These are phyloP conservation scores for Philotrypesis tridentata DNA, from an alignment of 1,140 invertebrate species.

Conservation along the genomic window DNA sequence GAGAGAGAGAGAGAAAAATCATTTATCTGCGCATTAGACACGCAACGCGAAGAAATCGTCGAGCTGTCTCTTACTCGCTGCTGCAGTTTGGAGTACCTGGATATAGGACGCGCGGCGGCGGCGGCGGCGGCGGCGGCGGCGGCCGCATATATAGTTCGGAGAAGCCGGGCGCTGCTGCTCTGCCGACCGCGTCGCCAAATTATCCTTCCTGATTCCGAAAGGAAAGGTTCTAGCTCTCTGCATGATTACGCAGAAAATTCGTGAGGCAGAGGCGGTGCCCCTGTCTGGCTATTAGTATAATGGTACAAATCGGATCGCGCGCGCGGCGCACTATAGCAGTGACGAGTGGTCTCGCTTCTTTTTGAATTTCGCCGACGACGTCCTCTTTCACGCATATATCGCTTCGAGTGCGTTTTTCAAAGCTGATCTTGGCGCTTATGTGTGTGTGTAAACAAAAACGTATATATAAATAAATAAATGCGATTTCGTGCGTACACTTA, in stretches of 20 bases:
- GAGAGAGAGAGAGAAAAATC: background rate
- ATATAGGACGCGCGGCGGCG: too few species aligned
- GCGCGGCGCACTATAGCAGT: background rate
- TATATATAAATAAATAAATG: too few species aligned
- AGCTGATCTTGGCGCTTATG: too few species aligned
- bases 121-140: too few species aligned
- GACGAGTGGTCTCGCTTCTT: background rate
- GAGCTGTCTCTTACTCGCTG: background rate
- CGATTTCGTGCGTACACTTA: too few species aligned
- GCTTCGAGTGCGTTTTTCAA: background rate
- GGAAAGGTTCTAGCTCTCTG: background rate
- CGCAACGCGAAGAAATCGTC: constrained; percentile 15
- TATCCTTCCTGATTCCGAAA: constrained; percentile 16
- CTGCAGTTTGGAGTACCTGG: constrained; percentile 20
- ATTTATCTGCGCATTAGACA: constrained; percentile 44
- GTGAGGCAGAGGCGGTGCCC: background rate
- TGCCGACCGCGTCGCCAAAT: constrained; percentile 11
- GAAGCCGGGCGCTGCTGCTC: too few species aligned
- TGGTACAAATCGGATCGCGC: constrained; percentile 3
- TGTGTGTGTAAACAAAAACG: too few species aligned
- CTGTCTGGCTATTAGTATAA: background rate
- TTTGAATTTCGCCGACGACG: background rate
- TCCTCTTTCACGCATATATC: too few species aligned
- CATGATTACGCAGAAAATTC: constrained; percentile 35
- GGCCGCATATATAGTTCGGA: too few species aligned